Evolutionary conservation across 1,140 invertebrate species (phyloP), one percentile per base, ranked within the genome.

Genomic region (Dermatophagoides farinae): DNA sequence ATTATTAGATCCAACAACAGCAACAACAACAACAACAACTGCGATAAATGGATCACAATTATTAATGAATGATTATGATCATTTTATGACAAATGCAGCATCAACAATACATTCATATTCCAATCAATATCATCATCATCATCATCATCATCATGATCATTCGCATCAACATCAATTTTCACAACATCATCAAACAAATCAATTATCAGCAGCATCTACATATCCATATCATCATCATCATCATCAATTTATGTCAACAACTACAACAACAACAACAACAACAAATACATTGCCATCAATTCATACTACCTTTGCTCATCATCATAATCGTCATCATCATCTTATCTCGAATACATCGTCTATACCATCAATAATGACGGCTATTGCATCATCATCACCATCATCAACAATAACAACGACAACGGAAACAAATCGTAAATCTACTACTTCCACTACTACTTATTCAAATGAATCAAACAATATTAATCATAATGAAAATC

Each of bases 301-400:
- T n/a, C 2, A 55, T 25, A 4, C 53, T 25, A 55, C 53, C 23
- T 55, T 55, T 55, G 53, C 53, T 55, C 53, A 55, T 25, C 11
- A 41, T n/a, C 53, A 31, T 31, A 2, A 31, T 31, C 31, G 8
- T 31, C 31, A 31, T 4, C 14, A 38, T 55, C 31, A n/a, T 25
- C 23, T 38, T 23, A 38, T 55, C 14, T 55, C 53, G 9, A 53
- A 2, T 2, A 4, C 22, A 47, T 5, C 51, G 12, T 11, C 51
- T 4, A 4, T 23, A 41, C 12, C 23, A 2, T 31, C 31, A 4
- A 31, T 31, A 2, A 31, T 31, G 31, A 31, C 8, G 8, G 8
- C 31, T 31, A 31, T 4, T 31, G 31, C 31, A 31, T 31, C 31
- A 31, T 31, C 31, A 31, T 31, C 31, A 31, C 8, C 31, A 4